phyloP scores from a whole-genome alignment of 2,888 invertebrate genomes.

The Pharmacophagus antenor region DNA sequence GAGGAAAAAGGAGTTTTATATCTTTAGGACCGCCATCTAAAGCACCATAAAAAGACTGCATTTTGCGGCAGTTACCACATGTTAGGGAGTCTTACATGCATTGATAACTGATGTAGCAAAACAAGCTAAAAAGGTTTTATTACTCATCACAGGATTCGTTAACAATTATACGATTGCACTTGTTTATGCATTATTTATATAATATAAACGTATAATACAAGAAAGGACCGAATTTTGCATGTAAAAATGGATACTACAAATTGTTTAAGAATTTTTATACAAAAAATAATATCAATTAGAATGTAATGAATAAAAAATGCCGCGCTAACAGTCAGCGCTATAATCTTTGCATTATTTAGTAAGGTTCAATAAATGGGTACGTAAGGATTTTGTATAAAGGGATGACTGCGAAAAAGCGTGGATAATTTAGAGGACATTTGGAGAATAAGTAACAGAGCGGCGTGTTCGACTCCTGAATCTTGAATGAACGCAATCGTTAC shows the following conservation, averaged over 20 bases:
- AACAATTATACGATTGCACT: no score
- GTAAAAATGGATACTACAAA: no score
- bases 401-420: neutral
- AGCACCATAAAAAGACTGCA: neutral
- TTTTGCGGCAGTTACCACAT: neutral
- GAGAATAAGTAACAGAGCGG: constrained; percentile 67
- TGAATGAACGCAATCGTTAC: constrained; percentile 53
- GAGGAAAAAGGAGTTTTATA: neutral
- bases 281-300: neutral
- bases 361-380: neutral
- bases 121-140: neutral
- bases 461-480: constrained; percentile 65
- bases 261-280: no score
- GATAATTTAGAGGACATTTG: constrained; percentile 46
- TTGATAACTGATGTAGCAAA: neutral
- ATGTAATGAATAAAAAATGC: no score
- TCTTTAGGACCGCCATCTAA: neutral
- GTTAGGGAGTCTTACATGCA: neutral
- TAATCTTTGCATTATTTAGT: neutral
- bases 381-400: constrained; percentile 5
- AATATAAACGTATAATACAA: no score
- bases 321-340: neutral
- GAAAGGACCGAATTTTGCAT: no score
- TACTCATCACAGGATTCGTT: no score
- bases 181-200: no score